Percentiles rank a stretch among this genome's conserved stretches.
Evolutionary conservation across 92 coral and sea anemone genomes (phyloP).

Genomic region (Micromussa lordhowensis): DNA sequence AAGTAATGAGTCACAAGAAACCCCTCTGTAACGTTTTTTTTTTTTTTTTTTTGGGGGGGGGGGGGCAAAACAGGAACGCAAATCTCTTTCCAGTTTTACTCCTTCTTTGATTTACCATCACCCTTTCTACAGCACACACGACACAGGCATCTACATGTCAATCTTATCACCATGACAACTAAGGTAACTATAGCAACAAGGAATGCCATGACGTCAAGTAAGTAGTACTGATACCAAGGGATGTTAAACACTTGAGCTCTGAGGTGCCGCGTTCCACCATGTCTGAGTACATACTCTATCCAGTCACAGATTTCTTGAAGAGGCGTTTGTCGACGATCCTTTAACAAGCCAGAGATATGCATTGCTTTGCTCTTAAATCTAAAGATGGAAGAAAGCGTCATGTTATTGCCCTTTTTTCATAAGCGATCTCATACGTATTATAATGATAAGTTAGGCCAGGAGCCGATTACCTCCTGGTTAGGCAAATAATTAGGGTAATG

Average conservation of each 20-base stretch:
- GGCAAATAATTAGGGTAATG: no score
- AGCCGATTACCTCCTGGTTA: no score
- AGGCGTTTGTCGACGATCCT: conserved; percentile 53
- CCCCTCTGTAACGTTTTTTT: no score
- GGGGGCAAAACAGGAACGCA: background rate
- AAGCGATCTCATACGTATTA: no score
- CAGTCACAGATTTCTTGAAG: conserved; percentile 57
- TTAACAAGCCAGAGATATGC: conserved; percentile 45
- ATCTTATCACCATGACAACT: conserved; percentile 27
- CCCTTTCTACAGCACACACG: conserved; percentile 31
- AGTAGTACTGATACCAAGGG: conserved; percentile 67
- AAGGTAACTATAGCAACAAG: conserved; percentile 25
- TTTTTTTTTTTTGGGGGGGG: no score
- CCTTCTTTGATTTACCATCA: conserved; percentile 15
- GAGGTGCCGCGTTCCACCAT: conserved; percentile 53
- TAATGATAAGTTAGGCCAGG: no score
- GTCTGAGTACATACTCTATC: conserved; percentile 54
- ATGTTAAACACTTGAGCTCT: conserved; percentile 68
- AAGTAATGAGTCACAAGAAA: no score
- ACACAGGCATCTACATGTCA: conserved; percentile 42
- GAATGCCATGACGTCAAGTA: conserved; percentile 59
- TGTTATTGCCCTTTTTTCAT: no score
- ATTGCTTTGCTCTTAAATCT: conserved; percentile 48
- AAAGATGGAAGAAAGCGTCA: background rate
- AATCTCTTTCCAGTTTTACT: background rate